Evolutionary conservation across 30 jellyfish, hydroid and myxozoan species (phyloP), one percentile per base, ranked within the genome.

Genomic region (Hydractinia echinata): DNA sequence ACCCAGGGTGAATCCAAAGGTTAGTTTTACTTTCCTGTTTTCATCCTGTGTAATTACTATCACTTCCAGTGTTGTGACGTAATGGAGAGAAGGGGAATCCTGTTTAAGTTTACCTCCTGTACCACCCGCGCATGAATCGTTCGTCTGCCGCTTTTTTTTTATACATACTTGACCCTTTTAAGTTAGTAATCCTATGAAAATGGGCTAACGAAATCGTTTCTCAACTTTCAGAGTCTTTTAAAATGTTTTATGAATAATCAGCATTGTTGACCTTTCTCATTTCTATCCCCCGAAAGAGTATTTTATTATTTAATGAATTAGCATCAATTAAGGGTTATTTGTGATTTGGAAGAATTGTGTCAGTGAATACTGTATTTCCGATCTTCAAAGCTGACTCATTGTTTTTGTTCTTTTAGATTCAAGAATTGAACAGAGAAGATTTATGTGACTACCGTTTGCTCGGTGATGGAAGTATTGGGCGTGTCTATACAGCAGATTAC

Each of bases 401-500:
- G 11, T 5, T 30, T 39, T 58, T 52, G 54, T 66, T 54, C 58
- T 52, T 74, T 50, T 76, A 92, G 98, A 92, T 92, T 44, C 89
- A 86, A 18, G 98, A 92, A 81, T 62, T 87, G 77, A 86, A 92
- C 54, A 83, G 98, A 49, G 98, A 87, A 81, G 98, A 92, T 81
- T 81, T 92, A 5, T 92, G 98, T 62, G 98, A 86, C 62, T 87
- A 84, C 60, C 96, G 95, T 8, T 70, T 92, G 39, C 64, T 92
- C 87, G 98, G 98, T 16, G 98, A 92, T 55, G 98, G 98, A 15
- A 81, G 58, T 51, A 81, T 92, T 53, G 98, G 98, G 20, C 87
- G 98, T 44, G 98, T 92, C 3, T 92, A 92, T 83, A 77, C 96
- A 13, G 98, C 96, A 13, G 98, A 92, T 53, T 82, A 86, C 60